phyloP scores from a whole-genome alignment of 2,888 invertebrate genomes.

The Augiades crinisus region DNA sequence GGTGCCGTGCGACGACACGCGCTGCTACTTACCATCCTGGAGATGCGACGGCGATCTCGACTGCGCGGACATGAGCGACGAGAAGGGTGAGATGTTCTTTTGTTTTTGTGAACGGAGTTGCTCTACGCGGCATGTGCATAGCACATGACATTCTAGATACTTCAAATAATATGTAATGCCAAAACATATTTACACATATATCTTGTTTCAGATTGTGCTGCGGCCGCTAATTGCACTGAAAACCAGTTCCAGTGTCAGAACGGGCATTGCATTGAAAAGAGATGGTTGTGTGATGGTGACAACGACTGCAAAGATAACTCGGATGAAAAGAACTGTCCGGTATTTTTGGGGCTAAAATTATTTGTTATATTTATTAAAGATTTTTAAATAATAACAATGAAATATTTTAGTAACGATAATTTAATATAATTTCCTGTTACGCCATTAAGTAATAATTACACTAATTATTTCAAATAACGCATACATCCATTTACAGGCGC shows the following conservation, averaged over 20 bases:
- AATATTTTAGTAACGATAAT: no score
- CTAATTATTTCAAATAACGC: no score
- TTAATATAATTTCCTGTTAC: no score
- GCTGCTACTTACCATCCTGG: constrained; percentile 87
- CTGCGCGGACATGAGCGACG: constrained; percentile 87
- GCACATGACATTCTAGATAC: no score
- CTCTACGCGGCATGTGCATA: no score
- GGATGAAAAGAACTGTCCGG: constrained; percentile 85
- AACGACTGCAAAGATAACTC: constrained; percentile 89
- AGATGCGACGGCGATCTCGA: constrained; percentile 90
- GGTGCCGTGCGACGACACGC: constrained; percentile 84
- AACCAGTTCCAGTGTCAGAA: constrained; percentile 87
- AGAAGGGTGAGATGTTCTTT: constrained; percentile 59
- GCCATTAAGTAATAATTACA: no score
- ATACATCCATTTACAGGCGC: neutral
- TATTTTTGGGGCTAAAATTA: no score
- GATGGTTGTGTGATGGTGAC: constrained; percentile 89
- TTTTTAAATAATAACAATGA: no score
- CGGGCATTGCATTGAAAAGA: constrained; percentile 86
- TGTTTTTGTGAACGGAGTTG: no score
- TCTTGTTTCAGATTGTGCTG: constrained; percentile 55
- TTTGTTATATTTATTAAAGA: no score
- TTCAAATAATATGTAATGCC: no score
- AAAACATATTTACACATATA: no score
- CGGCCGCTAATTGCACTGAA: constrained; percentile 56